Evolutionary conservation across 2,797 vertebrate genomes (phyloP).

Genomic region (Gymnothorax javanicus): DNA sequence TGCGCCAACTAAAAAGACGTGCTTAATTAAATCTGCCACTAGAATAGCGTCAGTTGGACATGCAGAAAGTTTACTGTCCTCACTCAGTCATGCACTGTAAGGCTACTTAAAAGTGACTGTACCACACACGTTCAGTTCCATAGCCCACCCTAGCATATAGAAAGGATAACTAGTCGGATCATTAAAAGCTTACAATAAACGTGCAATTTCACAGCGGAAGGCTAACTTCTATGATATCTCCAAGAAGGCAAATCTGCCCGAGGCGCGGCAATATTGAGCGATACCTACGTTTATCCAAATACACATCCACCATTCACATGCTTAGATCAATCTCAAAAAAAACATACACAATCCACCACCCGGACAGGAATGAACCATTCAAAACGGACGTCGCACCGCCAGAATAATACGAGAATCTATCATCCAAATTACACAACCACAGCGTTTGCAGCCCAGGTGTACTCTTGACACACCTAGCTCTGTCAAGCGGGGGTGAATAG

Average conservation of each 20-base stretch:
- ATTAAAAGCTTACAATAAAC: not conserved
- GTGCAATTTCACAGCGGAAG: not conserved
- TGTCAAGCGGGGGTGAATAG: conserved; percentile 13
- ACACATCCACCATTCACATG: not conserved
- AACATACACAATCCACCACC: not conserved
- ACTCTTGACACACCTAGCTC: conserved; percentile 5
- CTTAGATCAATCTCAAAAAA: not conserved
- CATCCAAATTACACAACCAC: conserved; percentile 10
- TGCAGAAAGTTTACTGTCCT: not conserved
- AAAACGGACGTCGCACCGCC: not conserved
- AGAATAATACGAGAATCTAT: not conserved
- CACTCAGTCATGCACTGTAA: not conserved
- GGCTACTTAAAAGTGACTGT: not conserved
- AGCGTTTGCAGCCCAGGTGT: not conserved
- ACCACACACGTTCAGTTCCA: not conserved
- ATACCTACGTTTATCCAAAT: not conserved
- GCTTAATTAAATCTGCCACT: conserved; percentile 37
- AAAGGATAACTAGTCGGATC: not conserved
- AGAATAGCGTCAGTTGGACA: not conserved
- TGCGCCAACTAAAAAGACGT: conserved; percentile 33
- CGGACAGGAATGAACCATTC: not conserved
- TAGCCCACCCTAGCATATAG: not conserved
- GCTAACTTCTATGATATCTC: not conserved
- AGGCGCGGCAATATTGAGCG: not conserved
- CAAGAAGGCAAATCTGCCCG: not conserved